phyloP scores from a whole-genome alignment of 2,113 vertebrate genomes.

The Caranx ignobilis region DNA sequence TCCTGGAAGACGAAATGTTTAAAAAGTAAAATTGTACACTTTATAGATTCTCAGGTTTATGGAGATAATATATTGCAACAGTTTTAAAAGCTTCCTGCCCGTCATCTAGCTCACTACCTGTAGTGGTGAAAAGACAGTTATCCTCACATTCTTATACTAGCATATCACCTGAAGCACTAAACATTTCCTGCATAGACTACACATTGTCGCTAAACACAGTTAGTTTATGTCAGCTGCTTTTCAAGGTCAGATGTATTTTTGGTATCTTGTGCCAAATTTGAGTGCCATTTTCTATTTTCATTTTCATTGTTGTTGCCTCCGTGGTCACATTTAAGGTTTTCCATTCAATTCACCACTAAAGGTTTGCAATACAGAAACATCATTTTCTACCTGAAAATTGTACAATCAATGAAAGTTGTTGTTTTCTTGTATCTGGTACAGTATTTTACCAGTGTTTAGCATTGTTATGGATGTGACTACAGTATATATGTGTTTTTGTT shows the following conservation, averaged over 20 bases:
- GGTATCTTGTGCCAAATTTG: constrained; percentile 75
- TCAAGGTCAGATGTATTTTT: constrained; percentile 47
- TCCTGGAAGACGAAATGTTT: constrained; percentile 36
- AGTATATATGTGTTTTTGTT: constrained; percentile 57
- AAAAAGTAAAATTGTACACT: constrained; percentile 43
- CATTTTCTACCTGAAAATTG: constrained; percentile 69
- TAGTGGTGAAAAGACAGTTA: constrained; percentile 31
- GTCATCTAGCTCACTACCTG: constrained; percentile 51
- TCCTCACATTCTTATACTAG: constrained; percentile 4
- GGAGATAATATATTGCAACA: constrained; percentile 64
- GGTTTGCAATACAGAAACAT: constrained; percentile 63
- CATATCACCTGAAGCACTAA: constrained; percentile 37
- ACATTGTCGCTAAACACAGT: constrained; percentile 22
- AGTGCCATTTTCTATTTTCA: constrained; percentile 67
- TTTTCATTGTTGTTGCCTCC: constrained; percentile 26
- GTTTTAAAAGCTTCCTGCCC: constrained; percentile 66
- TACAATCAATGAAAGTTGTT: constrained; percentile 60
- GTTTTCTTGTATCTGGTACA: constrained; percentile 56
- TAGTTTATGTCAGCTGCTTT: constrained; percentile 26
- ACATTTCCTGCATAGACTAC: constrained; percentile 30
- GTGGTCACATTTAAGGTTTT: constrained; percentile 16
- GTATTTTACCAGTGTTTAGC: constrained; percentile 61
- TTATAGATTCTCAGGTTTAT: constrained; percentile 79
- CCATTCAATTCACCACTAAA: constrained; percentile 34
- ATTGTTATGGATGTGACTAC: constrained; percentile 59